Conservation (phyloP, 2,113 vertebrate genomes). For the Tenebrosternarchus preto region DNA sequence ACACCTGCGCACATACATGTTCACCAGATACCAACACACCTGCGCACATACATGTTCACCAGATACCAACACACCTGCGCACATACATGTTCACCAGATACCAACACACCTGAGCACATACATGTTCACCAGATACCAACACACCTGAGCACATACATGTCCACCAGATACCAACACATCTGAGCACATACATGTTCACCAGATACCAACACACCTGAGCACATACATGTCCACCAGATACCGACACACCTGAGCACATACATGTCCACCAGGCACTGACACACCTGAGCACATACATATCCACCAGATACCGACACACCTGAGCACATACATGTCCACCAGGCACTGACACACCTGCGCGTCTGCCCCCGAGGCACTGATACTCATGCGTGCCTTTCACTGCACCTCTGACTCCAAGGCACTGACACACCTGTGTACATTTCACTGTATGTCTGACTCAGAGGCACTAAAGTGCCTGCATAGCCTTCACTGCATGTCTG, state of each 20-base stretch:
- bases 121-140: background rate
- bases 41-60: background rate
- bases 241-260: background rate
- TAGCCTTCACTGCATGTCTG: background rate
- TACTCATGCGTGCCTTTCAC: background rate
- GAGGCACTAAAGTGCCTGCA: background rate
- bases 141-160: constrained; percentile 7
- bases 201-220: constrained; percentile 14
- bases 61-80: background rate
- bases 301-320: background rate
- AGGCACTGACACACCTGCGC: constrained; percentile 15
- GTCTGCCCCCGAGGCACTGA: background rate
- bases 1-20: constrained; percentile 8
- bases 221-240: no score
- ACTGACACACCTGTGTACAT: background rate
- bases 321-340: background rate
- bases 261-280: background rate
- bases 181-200: background rate
- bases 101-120: background rate
- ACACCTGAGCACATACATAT: background rate
- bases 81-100: background rate
- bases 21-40: constrained; percentile 14
- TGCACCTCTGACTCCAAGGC: background rate
- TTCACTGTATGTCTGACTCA: background rate
- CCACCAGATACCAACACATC: no score